Base-by-base conservation (phyloP, 2,888 invertebrate genomes). In the Mellilla xanthometata region DNA sequence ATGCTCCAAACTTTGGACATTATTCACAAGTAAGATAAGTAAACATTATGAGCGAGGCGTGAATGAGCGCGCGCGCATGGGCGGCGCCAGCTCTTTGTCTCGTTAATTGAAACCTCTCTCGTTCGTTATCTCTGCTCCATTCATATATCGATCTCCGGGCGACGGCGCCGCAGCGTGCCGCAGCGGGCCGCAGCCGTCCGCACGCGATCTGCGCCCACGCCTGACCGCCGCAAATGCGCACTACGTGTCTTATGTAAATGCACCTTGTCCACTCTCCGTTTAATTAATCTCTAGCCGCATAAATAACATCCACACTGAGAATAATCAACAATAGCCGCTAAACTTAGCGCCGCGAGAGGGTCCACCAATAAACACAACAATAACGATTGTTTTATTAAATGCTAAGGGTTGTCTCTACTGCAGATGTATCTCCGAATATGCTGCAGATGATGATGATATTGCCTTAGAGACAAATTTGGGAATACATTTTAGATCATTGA, bases 181-280 rank as follows among this genome's bases (percentile, higher is more conserved):
- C 23, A 7, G 8, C 8, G 24, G 1, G 1, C 8, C 24, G 24
- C 8, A 7, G 24, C 24, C 7, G 2, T 5, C 63, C 57, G 54
- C 64, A 46, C 54, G 49, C 51, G 29, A 32, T 11, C 39, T 7
- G 28, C 81, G 75, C 85, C 81, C 81, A 81, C 82, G 71, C 75
- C 54, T 62, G 57, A 59, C 64, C 63, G 61, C 68, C 68, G 81
- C 84, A 86, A 90, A 89, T 89, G 90, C 89, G 81, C 78, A 71
- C 83, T 68, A 81, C 88, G 77, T 90, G 90, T 90, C 80, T 65
- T 89, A 90, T 90, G 90, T 84, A 81, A 90, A 90, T 90, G 78
- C 71, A 69, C 72, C 83, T 69, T 84, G 87, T 87, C 78, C 77
- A 76, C 76, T 76, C 76, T 56, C 70, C 69, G 69, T 71, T 86